Conservation (phyloP, 2,113 vertebrate species). For the Cettia cetti region DNA sequence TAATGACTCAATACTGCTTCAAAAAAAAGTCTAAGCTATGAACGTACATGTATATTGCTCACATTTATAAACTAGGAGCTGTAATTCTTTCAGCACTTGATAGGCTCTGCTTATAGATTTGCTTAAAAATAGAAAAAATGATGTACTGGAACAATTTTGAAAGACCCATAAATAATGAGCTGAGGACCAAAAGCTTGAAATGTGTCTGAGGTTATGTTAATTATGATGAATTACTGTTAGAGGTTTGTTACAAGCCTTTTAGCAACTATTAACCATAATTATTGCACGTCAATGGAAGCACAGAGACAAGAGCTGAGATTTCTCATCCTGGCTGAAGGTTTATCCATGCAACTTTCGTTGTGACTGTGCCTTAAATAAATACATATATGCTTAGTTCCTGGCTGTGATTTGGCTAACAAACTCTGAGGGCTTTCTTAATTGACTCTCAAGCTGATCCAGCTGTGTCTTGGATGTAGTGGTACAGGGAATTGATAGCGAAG, state of each 20-base stretch:
- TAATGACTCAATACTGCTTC: background rate
- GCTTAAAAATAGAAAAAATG: conserved; percentile 68
- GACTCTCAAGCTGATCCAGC: background rate
- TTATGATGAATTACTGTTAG: conserved; percentile 59
- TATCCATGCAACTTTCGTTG: background rate
- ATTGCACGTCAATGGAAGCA: background rate
- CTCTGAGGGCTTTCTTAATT: background rate
- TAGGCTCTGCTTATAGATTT: conserved; percentile 55
- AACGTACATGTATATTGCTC: background rate
- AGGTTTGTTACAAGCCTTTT: conserved; percentile 50
- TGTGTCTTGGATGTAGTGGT: accelerated
- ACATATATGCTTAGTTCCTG: background rate
- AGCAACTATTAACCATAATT: conserved; percentile 24
- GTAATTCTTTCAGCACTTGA: background rate
- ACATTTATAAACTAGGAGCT: background rate
- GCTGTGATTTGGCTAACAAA: background rate
- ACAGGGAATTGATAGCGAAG: background rate
- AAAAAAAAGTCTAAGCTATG: background rate
- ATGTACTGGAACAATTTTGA: conserved; percentile 69
- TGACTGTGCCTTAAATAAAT: background rate
- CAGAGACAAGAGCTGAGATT: accelerated
- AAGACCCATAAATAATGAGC: conserved; percentile 62
- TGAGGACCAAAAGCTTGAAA: conserved; percentile 49
- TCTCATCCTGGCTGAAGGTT: background rate
- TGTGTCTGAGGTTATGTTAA: conserved; percentile 61